Conservation (phyloP, 2,888 invertebrate genomes). For the Brachyopa scutellaris region DNA sequence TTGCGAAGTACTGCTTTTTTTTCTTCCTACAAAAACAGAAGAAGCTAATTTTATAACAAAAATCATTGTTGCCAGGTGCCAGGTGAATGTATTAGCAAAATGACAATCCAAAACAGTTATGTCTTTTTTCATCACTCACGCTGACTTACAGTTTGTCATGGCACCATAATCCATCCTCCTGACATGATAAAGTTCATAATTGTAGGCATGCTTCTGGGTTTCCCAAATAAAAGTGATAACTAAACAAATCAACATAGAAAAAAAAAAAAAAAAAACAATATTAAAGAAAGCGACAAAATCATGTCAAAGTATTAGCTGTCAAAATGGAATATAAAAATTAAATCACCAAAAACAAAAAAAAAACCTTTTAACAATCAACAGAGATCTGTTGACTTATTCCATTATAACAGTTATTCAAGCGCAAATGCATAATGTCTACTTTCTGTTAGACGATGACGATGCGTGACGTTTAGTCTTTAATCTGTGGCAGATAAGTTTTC, state of each 20-base stretch:
- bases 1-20: neutral
- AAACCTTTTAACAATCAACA: neutral
- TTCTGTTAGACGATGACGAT: neutral
- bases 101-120: neutral
- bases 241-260: neutral
- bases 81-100: too few relatives aligned
- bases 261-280: neutral
- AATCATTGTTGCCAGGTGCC: neutral
- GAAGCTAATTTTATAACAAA: neutral
- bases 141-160: neutral
- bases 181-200: neutral
- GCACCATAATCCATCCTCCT: conserved; percentile 6
- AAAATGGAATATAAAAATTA: neutral
- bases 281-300: conserved; percentile 15
- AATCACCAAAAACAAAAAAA: too few relatives aligned
- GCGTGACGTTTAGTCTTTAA: neutral
- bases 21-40: too few relatives aligned
- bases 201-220: neutral
- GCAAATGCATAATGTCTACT: neutral
- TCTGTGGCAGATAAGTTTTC: conserved; percentile 17
- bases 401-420: conserved; percentile 15
- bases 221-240: neutral
- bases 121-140: neutral
- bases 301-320: neutral
- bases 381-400: conserved; percentile 25